phyloP scores from a whole-genome alignment of 2,888 invertebrate species.

The Anagyrus pseudococci region DNA sequence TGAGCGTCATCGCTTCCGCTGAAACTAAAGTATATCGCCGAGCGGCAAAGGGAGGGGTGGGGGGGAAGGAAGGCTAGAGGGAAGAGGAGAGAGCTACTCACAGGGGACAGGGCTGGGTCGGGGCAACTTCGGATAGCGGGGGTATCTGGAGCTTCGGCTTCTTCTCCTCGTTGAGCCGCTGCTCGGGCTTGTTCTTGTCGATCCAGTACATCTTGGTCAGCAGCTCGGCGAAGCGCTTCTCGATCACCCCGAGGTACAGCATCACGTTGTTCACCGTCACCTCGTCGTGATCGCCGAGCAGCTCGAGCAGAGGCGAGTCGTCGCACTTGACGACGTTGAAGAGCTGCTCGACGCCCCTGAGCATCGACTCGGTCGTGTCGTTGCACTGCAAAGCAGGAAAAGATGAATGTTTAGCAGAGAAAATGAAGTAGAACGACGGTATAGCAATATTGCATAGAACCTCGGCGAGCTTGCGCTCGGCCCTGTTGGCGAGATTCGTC shows the following conservation, averaged over 20 bases:
- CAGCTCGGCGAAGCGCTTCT: conserved; percentile 75
- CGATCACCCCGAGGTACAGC: conserved; percentile 82
- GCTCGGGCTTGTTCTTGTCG: conserved; percentile 44
- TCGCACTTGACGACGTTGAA: conserved; percentile 75
- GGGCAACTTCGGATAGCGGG: conserved; percentile 57
- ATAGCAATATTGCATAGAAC: conserved; percentile 39
- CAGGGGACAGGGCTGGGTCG: conserved; percentile 65
- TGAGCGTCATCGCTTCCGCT: background rate
- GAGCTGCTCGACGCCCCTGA: conserved; percentile 62
- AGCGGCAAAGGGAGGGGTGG: background rate
- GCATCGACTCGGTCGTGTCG: conserved; percentile 56
- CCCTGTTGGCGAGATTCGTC: conserved; percentile 54
- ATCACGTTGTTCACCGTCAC: conserved; percentile 80
- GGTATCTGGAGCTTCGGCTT: conserved; percentile 55
- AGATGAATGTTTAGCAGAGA: background rate
- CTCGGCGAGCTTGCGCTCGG: conserved; percentile 58
- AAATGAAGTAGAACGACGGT: background rate
- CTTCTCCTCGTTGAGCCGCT: conserved; percentile 54
- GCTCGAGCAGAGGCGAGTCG: conserved; percentile 73
- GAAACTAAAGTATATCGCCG: background rate
- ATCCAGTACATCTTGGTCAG: conserved; percentile 66
- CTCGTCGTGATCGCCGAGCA: conserved; percentile 75
- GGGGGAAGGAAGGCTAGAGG: background rate
- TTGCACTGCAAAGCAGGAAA: conserved; percentile 49
- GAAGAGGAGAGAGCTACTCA: conserved; percentile 50